These are phyloP conservation scores for Oryzias javanicus DNA, from an alignment of 2,113 vertebrate genomes.

Conservation along the genomic window DNA sequence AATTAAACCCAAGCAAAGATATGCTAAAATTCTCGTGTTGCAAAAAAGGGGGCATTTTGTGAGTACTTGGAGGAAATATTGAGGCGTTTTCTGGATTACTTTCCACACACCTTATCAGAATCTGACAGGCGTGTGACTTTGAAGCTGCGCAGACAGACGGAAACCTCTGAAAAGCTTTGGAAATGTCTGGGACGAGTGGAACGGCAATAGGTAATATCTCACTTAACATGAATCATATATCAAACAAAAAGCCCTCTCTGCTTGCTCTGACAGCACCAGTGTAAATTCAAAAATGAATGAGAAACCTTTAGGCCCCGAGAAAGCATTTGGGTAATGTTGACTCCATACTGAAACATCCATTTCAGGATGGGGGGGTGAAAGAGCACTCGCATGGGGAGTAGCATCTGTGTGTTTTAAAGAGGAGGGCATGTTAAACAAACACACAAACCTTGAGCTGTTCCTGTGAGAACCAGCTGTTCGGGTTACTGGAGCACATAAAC, in stretches of 20 bases:
- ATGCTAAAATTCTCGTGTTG: conserved; percentile 14
- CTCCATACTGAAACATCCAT: conserved; percentile 39
- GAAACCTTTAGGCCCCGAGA: conserved; percentile 42
- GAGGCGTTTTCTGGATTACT: conserved; percentile 19
- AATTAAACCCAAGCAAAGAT: conserved; percentile 35
- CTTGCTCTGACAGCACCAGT: conserved; percentile 23
- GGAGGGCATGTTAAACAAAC: neutral
- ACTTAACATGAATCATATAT: conserved; percentile 58
- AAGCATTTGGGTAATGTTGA: conserved; percentile 27
- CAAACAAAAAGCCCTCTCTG: conserved; percentile 50
- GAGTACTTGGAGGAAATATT: conserved; percentile 26
- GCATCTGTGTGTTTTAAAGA: conserved; percentile 46
- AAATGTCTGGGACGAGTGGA: conserved; percentile 14
- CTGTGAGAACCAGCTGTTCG: conserved; percentile 45
- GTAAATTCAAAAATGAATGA: conserved; percentile 57
- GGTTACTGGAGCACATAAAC: conserved; percentile 26
- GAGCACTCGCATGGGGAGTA: conserved; percentile 31
- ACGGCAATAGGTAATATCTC: conserved; percentile 42
- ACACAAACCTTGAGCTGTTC: conserved; percentile 7
- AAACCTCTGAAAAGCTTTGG: conserved; percentile 23
- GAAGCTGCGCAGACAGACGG: conserved; percentile 2
- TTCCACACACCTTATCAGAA: conserved; percentile 23
- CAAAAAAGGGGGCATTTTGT: conserved; percentile 5
- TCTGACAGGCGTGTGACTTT: conserved; percentile 24
- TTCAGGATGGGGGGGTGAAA: conserved; percentile 31